Evolutionary conservation across 2,888 invertebrate species (phyloP).

Genomic region (Itoplectis maculator): DNA sequence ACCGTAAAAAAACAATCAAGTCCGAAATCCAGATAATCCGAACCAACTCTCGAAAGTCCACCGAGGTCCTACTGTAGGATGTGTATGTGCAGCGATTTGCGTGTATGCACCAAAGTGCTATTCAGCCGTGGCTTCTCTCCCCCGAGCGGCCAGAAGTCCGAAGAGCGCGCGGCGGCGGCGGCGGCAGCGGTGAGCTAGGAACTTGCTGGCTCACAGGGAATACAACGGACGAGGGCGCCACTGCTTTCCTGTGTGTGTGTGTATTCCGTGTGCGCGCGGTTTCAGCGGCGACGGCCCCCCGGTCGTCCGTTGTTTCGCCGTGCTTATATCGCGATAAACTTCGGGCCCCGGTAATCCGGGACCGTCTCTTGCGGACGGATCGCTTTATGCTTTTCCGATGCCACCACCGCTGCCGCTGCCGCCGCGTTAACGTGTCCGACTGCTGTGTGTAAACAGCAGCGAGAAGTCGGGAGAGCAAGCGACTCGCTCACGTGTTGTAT

Average conservation of each 20-base stretch:
- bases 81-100: neutral
- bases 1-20: no score
- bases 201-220: conserved; percentile 2
- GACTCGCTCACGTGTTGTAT: conserved; percentile 12
- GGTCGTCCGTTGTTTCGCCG: conserved; percentile 55
- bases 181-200: neutral
- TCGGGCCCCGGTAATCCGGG: conserved; percentile 45
- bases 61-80: no score
- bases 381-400: conserved; percentile 61
- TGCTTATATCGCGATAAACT: conserved; percentile 54
- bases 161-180: neutral
- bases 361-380: conserved; percentile 39
- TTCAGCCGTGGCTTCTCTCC: conserved; percentile 8
- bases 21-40: no score
- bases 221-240: conserved; percentile 9
- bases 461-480: conserved; percentile 30
- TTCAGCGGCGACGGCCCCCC: neutral
- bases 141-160: conserved; percentile 11
- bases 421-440: conserved; percentile 58
- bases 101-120: conserved; percentile 4
- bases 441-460: neutral
- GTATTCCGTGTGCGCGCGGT: conserved; percentile 1
- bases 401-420: conserved; percentile 29
- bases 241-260: conserved; percentile 5
- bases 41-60: no score